Evolutionary conservation across 2,888 invertebrate genomes (phyloP), one percentile per base, ranked within the genome.

Genomic region (Dione juno): DNA sequence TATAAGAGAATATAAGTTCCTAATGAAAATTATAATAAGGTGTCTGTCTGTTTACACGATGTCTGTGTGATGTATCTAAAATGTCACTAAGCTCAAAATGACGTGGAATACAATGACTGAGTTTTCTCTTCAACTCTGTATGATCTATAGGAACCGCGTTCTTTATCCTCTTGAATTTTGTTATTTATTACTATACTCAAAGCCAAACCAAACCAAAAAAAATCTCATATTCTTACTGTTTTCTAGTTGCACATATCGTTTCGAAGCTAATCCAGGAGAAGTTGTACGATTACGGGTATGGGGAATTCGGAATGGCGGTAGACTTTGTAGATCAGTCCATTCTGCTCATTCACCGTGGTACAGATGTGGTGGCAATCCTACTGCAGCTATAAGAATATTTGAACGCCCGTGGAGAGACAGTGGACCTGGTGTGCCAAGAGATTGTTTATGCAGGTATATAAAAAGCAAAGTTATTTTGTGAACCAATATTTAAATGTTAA

Each of bases 211-310:
- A n/a, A n/a, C n/a, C n/a, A n/a, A n/a, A n/a, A n/a, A n/a, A n/a
- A n/a, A n/a, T n/a, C n/a, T n/a, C n/a, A n/a, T n/a, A n/a, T n/a
- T n/a, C n/a, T n/a, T n/a, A 7, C 8, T 28, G 1, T 45, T 1
- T 45, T 59, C n/a, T 61, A 96, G 96, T 81, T 98, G 98, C 88
- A 95, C 96, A 58, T 98, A 98, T 87, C 96, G 97, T 59, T 98
- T 98, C 83, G 97, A 97, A 88, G 97, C 96, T 0, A 96, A 96
- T 80, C 95, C 96, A 66, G 97, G 97, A 61, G 97, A 98, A 85
- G 94, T 96, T 61, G 95, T 98, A 61, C 95, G 96, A 73, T 93
- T 98, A 63, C 95, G 96, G 67, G 94, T 98, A 66, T 96, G 95
- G 81, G 95, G 95, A 74, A 94, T 97, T 5, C 92, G 95, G n/a